Base-by-base conservation (phyloP, 2,888 invertebrate genomes). In the Liopterus haemorrhoidalis region DNA sequence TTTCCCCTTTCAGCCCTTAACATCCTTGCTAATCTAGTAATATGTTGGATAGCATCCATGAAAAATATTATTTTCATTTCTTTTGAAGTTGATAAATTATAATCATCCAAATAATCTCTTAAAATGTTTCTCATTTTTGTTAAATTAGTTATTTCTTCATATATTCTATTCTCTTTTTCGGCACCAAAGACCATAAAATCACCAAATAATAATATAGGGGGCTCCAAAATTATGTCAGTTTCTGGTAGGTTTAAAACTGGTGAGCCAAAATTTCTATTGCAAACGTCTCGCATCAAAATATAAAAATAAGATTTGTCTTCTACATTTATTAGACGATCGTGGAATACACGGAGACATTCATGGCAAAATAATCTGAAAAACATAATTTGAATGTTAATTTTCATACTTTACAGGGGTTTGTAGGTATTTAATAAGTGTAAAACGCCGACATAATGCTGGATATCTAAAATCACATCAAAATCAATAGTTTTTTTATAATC, bases 331-430 rank as follows among this genome's bases (percentile, higher is more conserved):
- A 95, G 70, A 1, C 93, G 83, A 64, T 94, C 94, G 66, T 91
- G 91, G 65, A 92, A 94, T 2, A 93, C 92, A 18, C 94, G 76
- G 43, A 90, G 76, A 46, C 90, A 87, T 69, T 95, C 94, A 63
- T 95, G 94, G 55, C 87, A 90, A 71, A 92, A 94, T 5, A 95
- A 69, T 54, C 91, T 85, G 58, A 2, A 67, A 61, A 46, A 28
- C 47, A 46, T 36, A 24, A 24, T 27, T 48, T 38, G 21, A 18
- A 19, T 16, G 8, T n/a, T n/a, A 25, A 14, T 9, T 25, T 12
- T 24, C n/a, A 15, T 25, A 35, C n/a, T n/a, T n/a, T n/a, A n/a
- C n/a, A n/a, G n/a, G n/a, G n/a, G n/a, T n/a, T n/a, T n/a, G n/a
- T n/a, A n/a, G n/a, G n/a, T n/a, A n/a, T n/a, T n/a, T n/a, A n/a